phyloP scores from a whole-genome alignment of 53 echinoderm and acorn worm species.

The Henricia sp. region DNA sequence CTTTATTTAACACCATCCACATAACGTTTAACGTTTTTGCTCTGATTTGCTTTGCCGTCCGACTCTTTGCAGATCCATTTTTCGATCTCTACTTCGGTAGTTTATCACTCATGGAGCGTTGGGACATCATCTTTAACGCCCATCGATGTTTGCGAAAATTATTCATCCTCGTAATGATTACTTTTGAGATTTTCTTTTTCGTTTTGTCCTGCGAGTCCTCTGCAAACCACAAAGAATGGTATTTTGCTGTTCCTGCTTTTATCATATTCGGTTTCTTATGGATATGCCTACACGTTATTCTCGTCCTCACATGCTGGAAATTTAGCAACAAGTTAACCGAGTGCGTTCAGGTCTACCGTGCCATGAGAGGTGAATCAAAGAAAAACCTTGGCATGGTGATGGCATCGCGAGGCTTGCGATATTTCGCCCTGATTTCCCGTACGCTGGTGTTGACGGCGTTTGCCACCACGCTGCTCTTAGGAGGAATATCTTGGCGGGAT shows the following conservation, averaged over 20 bases:
- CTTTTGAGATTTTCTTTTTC: constrained; percentile 78
- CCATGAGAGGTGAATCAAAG: constrained; percentile 65
- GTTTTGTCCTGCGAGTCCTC: constrained; percentile 78
- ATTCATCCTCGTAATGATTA: constrained; percentile 66
- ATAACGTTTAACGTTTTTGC: constrained; percentile 79
- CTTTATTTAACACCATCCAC: constrained; percentile 76
- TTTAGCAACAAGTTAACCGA: constrained; percentile 86
- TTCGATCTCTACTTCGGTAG: constrained; percentile 82
- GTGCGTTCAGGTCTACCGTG: constrained; percentile 75
- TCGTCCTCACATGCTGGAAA: constrained; percentile 82
- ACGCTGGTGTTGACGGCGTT: constrained; percentile 74
- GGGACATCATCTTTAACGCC: constrained; percentile 76
- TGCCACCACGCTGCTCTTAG: constrained; percentile 76
- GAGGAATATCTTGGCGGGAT: constrained; percentile 95
- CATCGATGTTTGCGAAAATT: constrained; percentile 71
- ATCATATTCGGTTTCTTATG: constrained; percentile 87
- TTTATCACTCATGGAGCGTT: constrained; percentile 82
- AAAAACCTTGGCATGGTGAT: constrained; percentile 83
- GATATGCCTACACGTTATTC: constrained; percentile 85
- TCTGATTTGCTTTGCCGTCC: constrained; percentile 77
- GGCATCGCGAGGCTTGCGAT: constrained; percentile 92
- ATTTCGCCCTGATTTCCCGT: constrained; percentile 84
- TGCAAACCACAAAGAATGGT: constrained; percentile 91
- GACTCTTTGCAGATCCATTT: constrained; percentile 77
- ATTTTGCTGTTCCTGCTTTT: constrained; percentile 92